Conservation (phyloP, 2,113 vertebrate species). For the Pachycephala philippinensis region DNA sequence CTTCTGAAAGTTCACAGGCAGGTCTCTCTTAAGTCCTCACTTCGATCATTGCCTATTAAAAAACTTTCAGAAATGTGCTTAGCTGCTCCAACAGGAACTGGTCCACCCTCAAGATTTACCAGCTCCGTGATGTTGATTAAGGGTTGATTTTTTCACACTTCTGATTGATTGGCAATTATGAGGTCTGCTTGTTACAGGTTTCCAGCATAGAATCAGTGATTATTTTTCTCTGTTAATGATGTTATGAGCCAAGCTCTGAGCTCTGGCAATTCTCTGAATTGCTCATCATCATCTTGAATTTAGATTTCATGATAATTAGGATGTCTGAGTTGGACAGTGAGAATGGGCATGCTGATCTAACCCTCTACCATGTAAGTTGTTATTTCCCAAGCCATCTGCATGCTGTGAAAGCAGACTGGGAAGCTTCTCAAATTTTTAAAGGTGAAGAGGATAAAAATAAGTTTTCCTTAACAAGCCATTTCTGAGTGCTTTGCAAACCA, state of each 20-base stretch:
- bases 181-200: neutral
- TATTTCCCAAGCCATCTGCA: neutral
- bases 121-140: neutral
- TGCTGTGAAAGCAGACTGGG: neutral
- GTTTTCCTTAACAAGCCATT: neutral
- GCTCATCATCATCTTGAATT: constrained; percentile 8
- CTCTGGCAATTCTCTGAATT: constrained; percentile 10
- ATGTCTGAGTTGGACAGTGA: neutral
- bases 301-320: constrained; percentile 2
- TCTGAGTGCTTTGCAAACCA: neutral
- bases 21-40: neutral
- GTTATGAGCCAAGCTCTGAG: neutral
- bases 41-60: neutral
- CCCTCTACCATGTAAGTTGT: neutral
- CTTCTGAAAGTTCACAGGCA: neutral
- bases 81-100: neutral
- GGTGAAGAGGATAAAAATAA: neutral
- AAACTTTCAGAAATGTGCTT: neutral
- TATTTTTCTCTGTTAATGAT: neutral
- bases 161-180: neutral
- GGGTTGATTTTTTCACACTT: neutral
- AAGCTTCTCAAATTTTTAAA: neutral
- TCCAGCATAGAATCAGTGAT: neutral
- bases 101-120: neutral
- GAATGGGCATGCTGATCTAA: neutral